Conservation (phyloP, 1,140 invertebrate species). For the Drosophila guanche region DNA sequence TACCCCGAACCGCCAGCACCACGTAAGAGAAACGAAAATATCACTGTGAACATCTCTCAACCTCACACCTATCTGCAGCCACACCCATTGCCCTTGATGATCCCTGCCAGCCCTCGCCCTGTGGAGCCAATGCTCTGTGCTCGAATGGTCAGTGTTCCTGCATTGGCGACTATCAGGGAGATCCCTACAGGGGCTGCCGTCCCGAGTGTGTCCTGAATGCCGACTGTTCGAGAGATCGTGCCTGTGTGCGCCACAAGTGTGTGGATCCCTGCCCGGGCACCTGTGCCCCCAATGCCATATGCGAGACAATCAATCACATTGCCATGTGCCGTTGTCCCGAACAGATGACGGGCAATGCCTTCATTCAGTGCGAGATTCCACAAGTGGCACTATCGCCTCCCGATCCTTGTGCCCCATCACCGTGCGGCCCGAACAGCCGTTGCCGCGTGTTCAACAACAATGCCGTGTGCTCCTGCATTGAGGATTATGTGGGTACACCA, state of each 20-base stretch:
- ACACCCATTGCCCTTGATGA: slow-evolving; percentile 64
- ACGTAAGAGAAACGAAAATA: slow-evolving; percentile 44
- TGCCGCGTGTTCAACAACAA: slow-evolving; percentile 85
- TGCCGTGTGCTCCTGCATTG: slow-evolving; percentile 87
- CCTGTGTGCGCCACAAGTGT: slow-evolving; percentile 87
- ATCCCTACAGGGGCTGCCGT: slow-evolving; percentile 78
- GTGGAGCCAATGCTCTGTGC: slow-evolving; percentile 88
- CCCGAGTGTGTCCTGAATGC: slow-evolving; percentile 68
- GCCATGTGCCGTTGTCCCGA: slow-evolving; percentile 87
- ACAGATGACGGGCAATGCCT: slow-evolving; percentile 83
- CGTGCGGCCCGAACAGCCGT: slow-evolving; percentile 86
- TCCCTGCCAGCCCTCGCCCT: slow-evolving; percentile 88
- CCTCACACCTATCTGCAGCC: slow-evolving; percentile 75
- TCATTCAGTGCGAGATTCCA: slow-evolving; percentile 74
- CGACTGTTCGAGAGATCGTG: slow-evolving; percentile 86
- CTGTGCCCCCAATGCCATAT: slow-evolving; percentile 88
- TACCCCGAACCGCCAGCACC: slow-evolving; percentile 57
- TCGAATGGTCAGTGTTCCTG: slow-evolving; percentile 85
- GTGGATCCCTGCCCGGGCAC: slow-evolving; percentile 87
- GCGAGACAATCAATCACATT: slow-evolving; percentile 87
- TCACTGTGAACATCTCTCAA: slow-evolving; percentile 3
- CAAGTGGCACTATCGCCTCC: slow-evolving; percentile 54
- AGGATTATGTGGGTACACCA: slow-evolving; percentile 87
- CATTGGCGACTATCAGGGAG: slow-evolving; percentile 87
- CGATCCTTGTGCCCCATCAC: slow-evolving; percentile 86